Percentiles rank a stretch among this genome's conserved stretches.
Conservation (phyloP, 1,140 invertebrate species). For the Drosophila tsacasi region DNA sequence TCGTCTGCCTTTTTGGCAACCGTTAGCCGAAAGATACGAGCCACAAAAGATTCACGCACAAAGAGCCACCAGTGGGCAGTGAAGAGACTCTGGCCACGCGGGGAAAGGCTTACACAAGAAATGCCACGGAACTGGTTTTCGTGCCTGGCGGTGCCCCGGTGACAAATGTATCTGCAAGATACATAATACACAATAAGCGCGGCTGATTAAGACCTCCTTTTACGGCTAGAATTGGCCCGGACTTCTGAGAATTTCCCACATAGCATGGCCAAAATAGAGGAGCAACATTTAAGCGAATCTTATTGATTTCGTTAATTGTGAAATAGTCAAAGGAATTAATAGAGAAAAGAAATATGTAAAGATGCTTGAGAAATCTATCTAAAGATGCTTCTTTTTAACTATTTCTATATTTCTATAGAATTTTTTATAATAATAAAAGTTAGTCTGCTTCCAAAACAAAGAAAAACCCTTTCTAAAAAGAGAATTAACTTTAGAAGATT, state of each 20-base stretch:
- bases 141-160: constrained; percentile 41
- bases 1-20: constrained; percentile 22
- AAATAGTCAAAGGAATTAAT: neutral
- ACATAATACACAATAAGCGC: constrained; percentile 45
- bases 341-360: neutral
- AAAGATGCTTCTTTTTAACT: neutral
- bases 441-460: neutral
- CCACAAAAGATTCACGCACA: constrained; percentile 29
- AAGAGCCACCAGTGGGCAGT: constrained; percentile 4
- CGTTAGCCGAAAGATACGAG: constrained; percentile 31
- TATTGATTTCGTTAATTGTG: constrained; percentile 9
- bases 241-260: constrained; percentile 13
- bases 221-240: constrained; percentile 16
- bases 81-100: neutral
- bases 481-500: neutral
- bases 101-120: constrained; percentile 48
- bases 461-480: neutral
- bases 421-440: neutral
- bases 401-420: neutral
- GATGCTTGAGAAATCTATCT: neutral
- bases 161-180: constrained; percentile 52
- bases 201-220: constrained; percentile 33
- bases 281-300: constrained; percentile 1
- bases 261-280: neutral
- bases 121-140: constrained; percentile 47